Evolutionary conservation across 2,888 invertebrate genomes (phyloP).

Genomic region (Drosophila antonietae): DNA sequence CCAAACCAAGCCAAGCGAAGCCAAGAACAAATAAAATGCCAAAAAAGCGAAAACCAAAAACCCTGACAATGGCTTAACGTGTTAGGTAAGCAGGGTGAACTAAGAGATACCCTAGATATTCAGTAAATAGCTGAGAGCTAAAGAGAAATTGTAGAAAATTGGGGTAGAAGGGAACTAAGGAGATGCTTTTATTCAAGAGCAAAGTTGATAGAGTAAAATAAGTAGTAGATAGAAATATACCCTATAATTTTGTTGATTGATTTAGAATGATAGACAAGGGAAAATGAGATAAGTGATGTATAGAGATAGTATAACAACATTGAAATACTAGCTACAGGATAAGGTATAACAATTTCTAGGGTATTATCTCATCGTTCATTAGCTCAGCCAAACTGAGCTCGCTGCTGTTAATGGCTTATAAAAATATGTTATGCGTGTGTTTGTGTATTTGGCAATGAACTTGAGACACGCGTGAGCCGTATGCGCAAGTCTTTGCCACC

Average conservation of each 20-base stretch:
- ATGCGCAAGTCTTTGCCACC: slow-evolving; percentile 60
- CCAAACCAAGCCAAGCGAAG: not conserved
- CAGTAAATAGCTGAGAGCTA: not conserved
- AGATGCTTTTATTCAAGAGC: not conserved
- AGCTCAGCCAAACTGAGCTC: not conserved
- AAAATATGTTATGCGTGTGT: slow-evolving; percentile 4
- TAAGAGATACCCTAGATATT: not conserved
- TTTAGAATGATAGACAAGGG: too few relatives aligned
- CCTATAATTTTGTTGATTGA: not conserved
- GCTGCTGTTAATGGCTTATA: slow-evolving; percentile 34
- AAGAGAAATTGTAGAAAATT: fast-evolving
- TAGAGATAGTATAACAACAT: too few relatives aligned
- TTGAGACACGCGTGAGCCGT: slow-evolving; percentile 79
- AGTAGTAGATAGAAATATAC: not conserved
- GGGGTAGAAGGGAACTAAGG: too few relatives aligned
- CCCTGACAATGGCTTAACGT: slow-evolving; percentile 20
- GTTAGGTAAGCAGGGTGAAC: not conserved
- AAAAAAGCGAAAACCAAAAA: slow-evolving; percentile 60
- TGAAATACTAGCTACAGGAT: not conserved
- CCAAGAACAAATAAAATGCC: slow-evolving; percentile 36
- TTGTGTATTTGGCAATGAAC: slow-evolving; percentile 81
- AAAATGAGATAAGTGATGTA: too few relatives aligned
- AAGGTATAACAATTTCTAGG: not conserved
- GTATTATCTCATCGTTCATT: not conserved
- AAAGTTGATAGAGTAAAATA: not conserved